Base-by-base conservation (phyloP, 1,140 invertebrate genomes). In the fruit fly (Drosophila melanogaster) region DNA sequence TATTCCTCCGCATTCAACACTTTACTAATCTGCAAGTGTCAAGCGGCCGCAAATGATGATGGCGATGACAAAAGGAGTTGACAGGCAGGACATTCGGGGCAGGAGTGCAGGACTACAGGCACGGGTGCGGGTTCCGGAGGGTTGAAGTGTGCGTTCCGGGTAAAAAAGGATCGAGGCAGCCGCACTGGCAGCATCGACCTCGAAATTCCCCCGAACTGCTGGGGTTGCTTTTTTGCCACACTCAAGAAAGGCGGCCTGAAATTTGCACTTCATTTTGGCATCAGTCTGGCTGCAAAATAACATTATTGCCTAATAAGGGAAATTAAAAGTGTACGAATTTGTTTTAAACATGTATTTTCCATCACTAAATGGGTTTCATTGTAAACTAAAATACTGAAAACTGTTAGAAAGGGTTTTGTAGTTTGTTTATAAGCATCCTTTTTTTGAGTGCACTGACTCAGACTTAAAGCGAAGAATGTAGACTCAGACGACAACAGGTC, bases 1-100 rank as follows among this genome's bases (percentile, higher is more conserved):
- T 76, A 76, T 59, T 50, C 33, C 24, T 49, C 40, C 15, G 59
- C 74, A 81, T 62, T 83, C 83, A 87, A 86, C 83, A 86, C 83
- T 87, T 87, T 86, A 87, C 83, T 86, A 86, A 86, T 86, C 83
- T 87, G 83, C 83, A 86, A 86, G 83, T 86, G 83, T 86, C 83
- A 86, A 87, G 81, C 83, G 61, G 67, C 61, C 59, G 77, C 53
- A 80, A 69, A 61, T 53, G 78, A 61, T 53, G 78, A 77, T 77
- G 62, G 47, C 58, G 61, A 57, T 53, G 72, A 75, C 72, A 77
- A 77, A 87, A 76, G 83, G 83, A 86, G 79, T 86, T 86, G 81
- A 87, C 79, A 71, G 75, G 59, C 59, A 61, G 59, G 54, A 41
- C 80, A 65, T 51, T 51, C 70, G 43, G 56, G 62, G 26, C 58